Evolutionary conservation across 2,797 vertebrate genomes (phyloP).

Genomic region (Amblyraja radiata): DNA sequence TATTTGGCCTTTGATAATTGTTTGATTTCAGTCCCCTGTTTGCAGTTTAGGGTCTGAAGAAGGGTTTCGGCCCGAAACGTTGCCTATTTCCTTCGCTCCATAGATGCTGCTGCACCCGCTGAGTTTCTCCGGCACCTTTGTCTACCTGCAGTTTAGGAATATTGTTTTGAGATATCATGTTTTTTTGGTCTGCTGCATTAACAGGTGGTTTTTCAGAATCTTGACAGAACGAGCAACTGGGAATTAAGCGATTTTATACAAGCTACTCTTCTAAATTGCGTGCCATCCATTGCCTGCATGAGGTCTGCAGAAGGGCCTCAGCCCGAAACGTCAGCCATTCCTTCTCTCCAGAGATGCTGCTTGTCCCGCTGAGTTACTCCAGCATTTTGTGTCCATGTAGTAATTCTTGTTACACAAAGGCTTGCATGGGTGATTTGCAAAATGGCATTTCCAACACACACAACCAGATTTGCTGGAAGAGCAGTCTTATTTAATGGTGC

Average conservation of each 20-base stretch:
- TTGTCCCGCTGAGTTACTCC: no score
- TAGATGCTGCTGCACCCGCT: no score
- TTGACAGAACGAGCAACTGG: not conserved
- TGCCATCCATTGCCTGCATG: not conserved
- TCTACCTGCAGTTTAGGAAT: not conserved
- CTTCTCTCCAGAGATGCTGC: no score
- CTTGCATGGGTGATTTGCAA: conserved; percentile 17
- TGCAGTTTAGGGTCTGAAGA: not conserved
- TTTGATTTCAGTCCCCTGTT: not conserved
- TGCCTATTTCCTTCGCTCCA: no score
- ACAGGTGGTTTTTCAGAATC: no score
- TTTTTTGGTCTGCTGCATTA: not conserved
- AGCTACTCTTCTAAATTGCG: not conserved
- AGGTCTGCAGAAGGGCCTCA: no score
- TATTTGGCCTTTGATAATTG: not conserved
- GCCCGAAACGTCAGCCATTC: no score
- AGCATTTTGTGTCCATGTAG: no score
- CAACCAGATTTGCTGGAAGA: not conserved
- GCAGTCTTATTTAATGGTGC: not conserved
- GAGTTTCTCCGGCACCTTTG: no score
- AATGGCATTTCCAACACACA: conserved; percentile 21
- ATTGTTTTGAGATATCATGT: not conserved
- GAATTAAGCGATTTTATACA: not conserved
- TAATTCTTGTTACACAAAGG: not conserved
- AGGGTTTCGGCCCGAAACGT: no score